phyloP scores from a whole-genome alignment of 2,888 invertebrate genomes.

The Latrodectus hesperus region DNA sequence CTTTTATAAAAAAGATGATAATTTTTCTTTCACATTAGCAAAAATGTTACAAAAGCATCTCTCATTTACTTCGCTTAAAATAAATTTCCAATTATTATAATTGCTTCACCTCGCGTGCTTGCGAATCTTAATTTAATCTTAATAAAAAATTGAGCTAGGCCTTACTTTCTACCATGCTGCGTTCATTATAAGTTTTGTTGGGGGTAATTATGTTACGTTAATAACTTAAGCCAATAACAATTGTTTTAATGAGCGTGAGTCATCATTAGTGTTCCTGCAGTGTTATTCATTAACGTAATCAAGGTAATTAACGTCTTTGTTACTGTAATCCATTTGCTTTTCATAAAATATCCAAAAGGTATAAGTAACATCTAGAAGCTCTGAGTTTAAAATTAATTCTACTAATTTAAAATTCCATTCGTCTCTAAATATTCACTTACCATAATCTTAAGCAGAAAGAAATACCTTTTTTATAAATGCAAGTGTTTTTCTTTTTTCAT shows the following conservation, averaged over 20 bases:
- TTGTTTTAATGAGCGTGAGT: conserved; percentile 54
- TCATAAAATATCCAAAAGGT: background rate
- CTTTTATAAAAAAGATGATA: too few species aligned
- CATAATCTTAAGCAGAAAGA: too few species aligned
- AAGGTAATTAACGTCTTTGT: conserved; percentile 47
- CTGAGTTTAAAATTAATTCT: background rate
- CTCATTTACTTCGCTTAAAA: conserved; percentile 26
- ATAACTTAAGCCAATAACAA: conserved; percentile 67
- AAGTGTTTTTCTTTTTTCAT: too few species aligned
- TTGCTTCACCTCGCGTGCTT: conserved; percentile 32
- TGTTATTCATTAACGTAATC: conserved; percentile 58
- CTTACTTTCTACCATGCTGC: conserved; percentile 8
- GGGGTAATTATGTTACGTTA: conserved; percentile 61
- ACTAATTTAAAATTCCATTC: background rate
- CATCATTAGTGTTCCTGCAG: conserved; percentile 44
- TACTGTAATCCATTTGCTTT: conserved; percentile 24
- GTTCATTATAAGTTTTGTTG: conserved; percentile 38
- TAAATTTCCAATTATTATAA: conserved; percentile 55
- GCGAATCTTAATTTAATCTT: conserved; percentile 31
- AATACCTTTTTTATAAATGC: too few species aligned
- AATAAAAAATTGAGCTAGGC: conserved; percentile 23
- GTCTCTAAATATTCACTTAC: too few species aligned
- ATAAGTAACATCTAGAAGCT: background rate
- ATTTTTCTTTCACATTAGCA: too few species aligned
- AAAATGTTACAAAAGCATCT: background rate